Evolutionary conservation across 2,888 invertebrate species (phyloP).

Genomic region (Amphipoea oculea): DNA sequence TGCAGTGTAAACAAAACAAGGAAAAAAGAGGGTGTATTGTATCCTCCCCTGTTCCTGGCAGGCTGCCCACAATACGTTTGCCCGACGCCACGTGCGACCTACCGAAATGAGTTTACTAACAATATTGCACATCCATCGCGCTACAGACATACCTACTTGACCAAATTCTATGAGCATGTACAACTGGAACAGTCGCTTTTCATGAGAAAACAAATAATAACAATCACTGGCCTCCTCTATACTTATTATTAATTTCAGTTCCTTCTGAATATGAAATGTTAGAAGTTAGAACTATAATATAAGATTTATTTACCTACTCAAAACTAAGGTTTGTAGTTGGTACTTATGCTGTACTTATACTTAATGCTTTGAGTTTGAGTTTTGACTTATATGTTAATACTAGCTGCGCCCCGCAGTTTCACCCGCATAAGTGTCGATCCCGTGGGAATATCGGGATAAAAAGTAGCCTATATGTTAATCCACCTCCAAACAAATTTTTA

Average conservation of each 20-base stretch:
- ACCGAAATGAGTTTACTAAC: conserved; percentile 76
- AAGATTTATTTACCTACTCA: neutral
- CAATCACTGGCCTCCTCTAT: neutral
- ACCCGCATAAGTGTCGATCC: too few relatives aligned
- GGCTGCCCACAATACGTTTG: conserved; percentile 74
- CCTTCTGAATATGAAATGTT: conserved; percentile 5
- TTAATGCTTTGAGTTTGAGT: too few relatives aligned
- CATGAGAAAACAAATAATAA: neutral
- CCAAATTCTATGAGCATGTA: conserved; percentile 26
- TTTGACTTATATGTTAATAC: too few relatives aligned
- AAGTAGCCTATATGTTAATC: too few relatives aligned
- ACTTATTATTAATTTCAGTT: neutral
- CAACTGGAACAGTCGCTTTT: neutral
- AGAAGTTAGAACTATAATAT: neutral
- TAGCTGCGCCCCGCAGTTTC: too few relatives aligned
- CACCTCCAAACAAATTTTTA: too few relatives aligned
- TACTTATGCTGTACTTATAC: too few relatives aligned
- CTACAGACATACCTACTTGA: conserved; percentile 30
- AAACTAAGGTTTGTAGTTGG: neutral
- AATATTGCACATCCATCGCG: conserved; percentile 71
- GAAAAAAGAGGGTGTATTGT: conserved; percentile 64
- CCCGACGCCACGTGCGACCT: conserved; percentile 72
- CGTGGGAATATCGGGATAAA: too few relatives aligned
- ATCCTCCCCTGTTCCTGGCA: conserved; percentile 80
- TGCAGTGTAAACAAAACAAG: conserved; percentile 61